Conservation (phyloP, 2,797 vertebrate genomes). For the Oophaga sylvatica region DNA sequence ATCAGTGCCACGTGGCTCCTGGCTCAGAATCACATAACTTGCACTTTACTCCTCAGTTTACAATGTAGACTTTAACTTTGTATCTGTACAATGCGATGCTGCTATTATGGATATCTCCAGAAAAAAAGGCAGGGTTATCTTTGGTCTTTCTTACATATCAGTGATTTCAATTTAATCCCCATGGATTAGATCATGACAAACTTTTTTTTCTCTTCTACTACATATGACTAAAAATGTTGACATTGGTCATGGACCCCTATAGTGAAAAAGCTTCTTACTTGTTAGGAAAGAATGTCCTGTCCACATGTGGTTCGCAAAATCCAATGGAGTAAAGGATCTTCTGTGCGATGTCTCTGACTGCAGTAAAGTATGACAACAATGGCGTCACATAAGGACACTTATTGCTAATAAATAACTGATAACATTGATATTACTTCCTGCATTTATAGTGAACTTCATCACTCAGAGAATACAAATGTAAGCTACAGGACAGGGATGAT, state of each 20-base stretch:
- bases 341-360: slow-evolving; percentile 76
- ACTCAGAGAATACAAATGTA: background rate
- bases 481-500: background rate
- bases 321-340: slow-evolving; percentile 73
- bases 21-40: background rate
- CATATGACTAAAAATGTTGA: no score
- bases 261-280: slow-evolving; percentile 66
- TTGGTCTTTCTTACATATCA: background rate
- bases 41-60: background rate
- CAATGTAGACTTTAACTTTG: background rate
- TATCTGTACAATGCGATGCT: background rate
- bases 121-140: background rate
- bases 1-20: background rate
- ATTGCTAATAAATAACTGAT: background rate
- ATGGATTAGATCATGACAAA: background rate
- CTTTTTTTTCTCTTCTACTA: no score
- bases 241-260: background rate
- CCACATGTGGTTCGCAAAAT: slow-evolving; percentile 73
- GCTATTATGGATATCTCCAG: background rate
- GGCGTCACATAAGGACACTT: background rate
- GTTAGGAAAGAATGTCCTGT: slow-evolving; percentile 70
- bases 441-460: background rate
- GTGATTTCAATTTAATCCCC: background rate
- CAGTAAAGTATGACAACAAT: slow-evolving; percentile 32
- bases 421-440: background rate